phyloP scores from a whole-genome alignment of 2,888 invertebrate genomes.

The Diarsia rubi region DNA sequence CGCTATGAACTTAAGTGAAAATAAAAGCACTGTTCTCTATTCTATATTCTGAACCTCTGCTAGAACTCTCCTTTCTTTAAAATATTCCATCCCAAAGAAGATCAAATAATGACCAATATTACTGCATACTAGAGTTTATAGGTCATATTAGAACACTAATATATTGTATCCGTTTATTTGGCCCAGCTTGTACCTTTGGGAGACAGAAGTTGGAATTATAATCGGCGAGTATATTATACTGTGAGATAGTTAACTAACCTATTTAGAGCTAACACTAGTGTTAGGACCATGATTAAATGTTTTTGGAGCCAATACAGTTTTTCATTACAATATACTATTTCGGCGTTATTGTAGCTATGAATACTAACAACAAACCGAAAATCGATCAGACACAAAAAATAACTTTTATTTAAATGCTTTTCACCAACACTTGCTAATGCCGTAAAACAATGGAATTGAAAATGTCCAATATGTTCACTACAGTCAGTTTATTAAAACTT shows the following conservation, averaged over 20 bases:
- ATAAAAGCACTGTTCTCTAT: too few relatives aligned
- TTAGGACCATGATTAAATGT: slow-evolving; percentile 12
- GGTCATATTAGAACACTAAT: slow-evolving; percentile 53
- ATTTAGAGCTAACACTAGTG: neutral
- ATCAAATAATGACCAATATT: slow-evolving; percentile 31
- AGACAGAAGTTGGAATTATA: slow-evolving; percentile 59
- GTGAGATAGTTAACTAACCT: slow-evolving; percentile 27
- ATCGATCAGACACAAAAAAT: too few relatives aligned
- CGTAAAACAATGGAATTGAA: too few relatives aligned
- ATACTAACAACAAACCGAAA: too few relatives aligned
- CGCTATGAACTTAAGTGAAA: too few relatives aligned
- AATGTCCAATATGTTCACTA: too few relatives aligned
- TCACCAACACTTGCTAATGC: too few relatives aligned
- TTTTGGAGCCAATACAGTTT: neutral
- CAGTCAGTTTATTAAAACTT: too few relatives aligned
- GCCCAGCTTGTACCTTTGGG: slow-evolving; percentile 57
- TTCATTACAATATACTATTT: neutral
- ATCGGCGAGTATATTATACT: slow-evolving; percentile 39
- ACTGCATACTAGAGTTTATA: slow-evolving; percentile 60
- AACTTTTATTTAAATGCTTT: too few relatives aligned
- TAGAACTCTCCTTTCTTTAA: neutral
- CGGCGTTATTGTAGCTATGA: too few relatives aligned
- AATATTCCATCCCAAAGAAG: neutral
- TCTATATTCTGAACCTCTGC: too few relatives aligned
- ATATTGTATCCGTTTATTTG: slow-evolving; percentile 60